Percentiles rank a stretch among this genome's conserved stretches.
Evolutionary conservation across 2,888 invertebrate genomes (phyloP).

Genomic region (Troides helena): DNA sequence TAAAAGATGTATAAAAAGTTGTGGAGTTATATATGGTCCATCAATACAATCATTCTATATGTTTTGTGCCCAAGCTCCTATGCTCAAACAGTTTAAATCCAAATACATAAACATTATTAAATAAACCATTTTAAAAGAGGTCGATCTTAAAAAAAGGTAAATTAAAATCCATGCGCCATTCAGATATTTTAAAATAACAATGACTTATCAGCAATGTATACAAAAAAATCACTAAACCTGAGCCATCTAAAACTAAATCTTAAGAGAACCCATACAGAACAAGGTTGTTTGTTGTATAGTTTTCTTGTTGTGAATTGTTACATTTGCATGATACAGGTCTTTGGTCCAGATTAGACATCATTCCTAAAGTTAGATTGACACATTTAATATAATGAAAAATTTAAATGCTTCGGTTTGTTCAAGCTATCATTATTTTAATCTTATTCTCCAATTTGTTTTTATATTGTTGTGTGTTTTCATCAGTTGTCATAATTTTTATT

Average conservation of each 20-base stretch:
- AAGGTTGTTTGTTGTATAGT: constrained; percentile 5
- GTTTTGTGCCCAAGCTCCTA: background rate
- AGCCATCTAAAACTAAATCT: constrained; percentile 14
- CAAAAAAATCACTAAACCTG: constrained; percentile 6
- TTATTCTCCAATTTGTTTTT: too few relatives aligned
- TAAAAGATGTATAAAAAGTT: background rate
- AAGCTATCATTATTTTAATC: background rate
- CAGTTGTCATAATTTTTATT: too few relatives aligned
- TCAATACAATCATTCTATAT: background rate
- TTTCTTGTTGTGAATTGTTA: background rate
- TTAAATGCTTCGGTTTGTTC: background rate
- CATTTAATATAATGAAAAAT: background rate
- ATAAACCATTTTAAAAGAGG: background rate
- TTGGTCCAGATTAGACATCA: constrained; percentile 6
- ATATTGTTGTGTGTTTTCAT: too few relatives aligned
- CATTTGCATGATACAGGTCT: constrained; percentile 4
- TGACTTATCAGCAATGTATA: constrained; percentile 15
- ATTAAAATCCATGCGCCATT: constrained; percentile 6
- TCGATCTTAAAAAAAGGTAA: background rate
- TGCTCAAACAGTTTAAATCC: background rate
- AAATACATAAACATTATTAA: background rate
- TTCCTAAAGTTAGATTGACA: background rate
- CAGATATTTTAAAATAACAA: background rate
- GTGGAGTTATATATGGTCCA: too few relatives aligned
- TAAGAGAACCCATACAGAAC: constrained; percentile 2